Conservation (phyloP, 1,140 invertebrate genomes). For the Nixonia krombeini region DNA sequence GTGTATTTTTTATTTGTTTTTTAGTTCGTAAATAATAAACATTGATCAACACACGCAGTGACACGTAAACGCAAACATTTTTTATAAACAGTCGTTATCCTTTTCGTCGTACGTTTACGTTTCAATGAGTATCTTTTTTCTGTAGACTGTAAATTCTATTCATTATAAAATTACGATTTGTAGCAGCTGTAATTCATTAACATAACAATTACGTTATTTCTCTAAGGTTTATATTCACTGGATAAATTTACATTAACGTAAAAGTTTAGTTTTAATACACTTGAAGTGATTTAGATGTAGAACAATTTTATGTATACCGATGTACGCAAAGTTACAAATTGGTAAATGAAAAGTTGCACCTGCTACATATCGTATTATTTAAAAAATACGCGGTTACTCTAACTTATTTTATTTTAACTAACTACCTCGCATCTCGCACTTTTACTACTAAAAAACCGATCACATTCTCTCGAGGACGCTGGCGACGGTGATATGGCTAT, state of each 20-base stretch:
- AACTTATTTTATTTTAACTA: constrained; percentile 39
- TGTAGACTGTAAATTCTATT: constrained; percentile 32
- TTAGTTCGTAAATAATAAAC: constrained; percentile 35
- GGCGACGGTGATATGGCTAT: constrained; percentile 55
- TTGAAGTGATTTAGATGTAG: too few relatives aligned
- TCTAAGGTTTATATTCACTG: too few relatives aligned
- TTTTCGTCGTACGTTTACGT: constrained; percentile 38
- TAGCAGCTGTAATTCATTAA: constrained; percentile 23
- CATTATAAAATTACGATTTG: constrained; percentile 24
- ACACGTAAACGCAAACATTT: constrained; percentile 37
- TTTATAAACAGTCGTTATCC: constrained; percentile 5
- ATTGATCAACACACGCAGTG: constrained; percentile 35
- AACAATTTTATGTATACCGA: too few relatives aligned
- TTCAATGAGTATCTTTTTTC: constrained; percentile 38
- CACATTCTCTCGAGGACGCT: constrained; percentile 46
- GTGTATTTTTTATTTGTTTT: constrained; percentile 48
- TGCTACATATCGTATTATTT: constrained; percentile 35
- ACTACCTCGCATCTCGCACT: constrained; percentile 37
- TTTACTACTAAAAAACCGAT: constrained; percentile 40
- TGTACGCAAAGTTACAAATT: too few relatives aligned
- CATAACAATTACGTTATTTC: too few relatives aligned
- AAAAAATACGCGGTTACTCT: constrained; percentile 16
- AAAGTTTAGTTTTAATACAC: too few relatives aligned
- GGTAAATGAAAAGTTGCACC: constrained; percentile 16
- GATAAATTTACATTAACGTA: too few relatives aligned